Base-by-base conservation (phyloP, 2,797 vertebrate species). In the Takifugu rubripes region DNA sequence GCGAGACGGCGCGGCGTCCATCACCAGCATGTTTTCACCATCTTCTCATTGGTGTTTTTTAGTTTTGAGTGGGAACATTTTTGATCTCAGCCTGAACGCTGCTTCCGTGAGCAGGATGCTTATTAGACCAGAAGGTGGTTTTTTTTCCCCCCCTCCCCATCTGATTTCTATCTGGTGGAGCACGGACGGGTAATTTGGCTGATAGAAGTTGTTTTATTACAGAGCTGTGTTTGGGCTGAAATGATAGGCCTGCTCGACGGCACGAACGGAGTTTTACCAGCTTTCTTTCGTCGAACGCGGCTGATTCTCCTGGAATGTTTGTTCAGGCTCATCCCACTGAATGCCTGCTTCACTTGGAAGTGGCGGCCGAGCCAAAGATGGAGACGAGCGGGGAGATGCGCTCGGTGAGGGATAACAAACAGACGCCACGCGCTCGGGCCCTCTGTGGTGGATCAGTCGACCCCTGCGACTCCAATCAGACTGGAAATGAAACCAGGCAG, bases 151-250 rank as follows among this genome's bases (percentile, higher is more conserved):
- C 7, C 12, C 36, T 40, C 12, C 81, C 75, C 84, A 82, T 87
- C 71, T 90, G 88, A 91, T 91, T 91, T 91, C 90, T 86, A 84
- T 90, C 87, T 90, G 75, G 85, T 90, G 82, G 54, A 88, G 63
- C 56, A 63, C 84, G 87, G 81, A 74, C 83, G 79, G 80, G 79
- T 79, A 73, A 87, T 90, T 89, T 88, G 74, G 65, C 77, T 69
- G 77, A 85, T 77, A 52, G 62, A 79, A 77, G 77, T 65, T 68
- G 72, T 89, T 88, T 88, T 88, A 90, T 89, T 89, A 86, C 71
- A 89, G 85, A 84, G 82, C 78, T 71, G 52, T 56, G 66, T 44
- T 65, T 74, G 63, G 59, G 36, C 65, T 79, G 71, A 88, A 90
- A 90, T 90, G 79, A 89, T 75, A 88, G 88, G 72, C 70, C 78